phyloP scores from a whole-genome alignment of 2,888 invertebrate species.

The Callinectes sapidus region DNA sequence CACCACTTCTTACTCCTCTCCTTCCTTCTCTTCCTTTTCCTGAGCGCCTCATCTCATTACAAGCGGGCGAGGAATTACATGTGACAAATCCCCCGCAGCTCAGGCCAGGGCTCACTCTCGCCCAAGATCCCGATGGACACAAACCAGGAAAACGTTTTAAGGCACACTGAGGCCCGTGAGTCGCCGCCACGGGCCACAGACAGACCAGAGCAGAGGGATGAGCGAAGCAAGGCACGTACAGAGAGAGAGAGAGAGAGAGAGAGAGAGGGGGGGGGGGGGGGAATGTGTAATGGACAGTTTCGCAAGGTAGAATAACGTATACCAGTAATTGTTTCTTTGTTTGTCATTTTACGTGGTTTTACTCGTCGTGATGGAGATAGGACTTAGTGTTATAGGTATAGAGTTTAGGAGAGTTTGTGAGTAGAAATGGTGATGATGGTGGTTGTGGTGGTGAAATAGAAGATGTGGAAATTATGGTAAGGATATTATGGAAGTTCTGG shows the following conservation, averaged over 20 bases:
- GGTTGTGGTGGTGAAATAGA: background rate
- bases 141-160: slow-evolving; percentile 53
- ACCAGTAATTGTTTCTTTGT: background rate
- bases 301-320: background rate
- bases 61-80: background rate
- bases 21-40: background rate
- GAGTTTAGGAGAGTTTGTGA: background rate
- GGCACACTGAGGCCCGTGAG: background rate
- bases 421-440: background rate
- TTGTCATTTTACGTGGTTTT: too few relatives aligned
- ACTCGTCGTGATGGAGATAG: too few relatives aligned
- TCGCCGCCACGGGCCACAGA: background rate
- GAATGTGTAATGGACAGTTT: background rate
- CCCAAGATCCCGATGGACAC: slow-evolving; percentile 22
- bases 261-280: background rate
- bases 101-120: slow-evolving; percentile 5
- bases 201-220: background rate
- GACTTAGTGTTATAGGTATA: background rate
- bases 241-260: background rate
- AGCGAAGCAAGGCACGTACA: background rate
- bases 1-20: background rate
- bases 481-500: background rate
- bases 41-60: slow-evolving; percentile 36
- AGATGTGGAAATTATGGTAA: background rate
- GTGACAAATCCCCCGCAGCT: slow-evolving; percentile 44